phyloP scores from a whole-genome alignment of 2,888 invertebrate genomes.

The Psylliodes chrysocephalus region DNA sequence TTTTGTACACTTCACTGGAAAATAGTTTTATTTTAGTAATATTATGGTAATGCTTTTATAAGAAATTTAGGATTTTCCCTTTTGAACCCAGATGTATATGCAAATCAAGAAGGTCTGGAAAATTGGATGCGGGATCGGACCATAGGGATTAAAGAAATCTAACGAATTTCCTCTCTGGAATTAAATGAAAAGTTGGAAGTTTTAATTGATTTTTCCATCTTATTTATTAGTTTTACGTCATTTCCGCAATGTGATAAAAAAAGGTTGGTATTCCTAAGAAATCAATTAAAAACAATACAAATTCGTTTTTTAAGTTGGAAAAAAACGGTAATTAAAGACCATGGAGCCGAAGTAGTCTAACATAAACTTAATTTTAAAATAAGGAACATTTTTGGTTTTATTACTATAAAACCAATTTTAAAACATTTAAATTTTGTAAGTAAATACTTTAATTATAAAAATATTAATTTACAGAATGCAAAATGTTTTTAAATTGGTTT shows the following conservation, averaged over 20 bases:
- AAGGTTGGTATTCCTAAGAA: too few species aligned
- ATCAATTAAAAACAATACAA: too few species aligned
- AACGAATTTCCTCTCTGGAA: conserved; percentile 6
- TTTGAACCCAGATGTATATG: conserved; percentile 11
- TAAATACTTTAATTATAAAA: too few species aligned
- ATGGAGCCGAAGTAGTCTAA: too few species aligned
- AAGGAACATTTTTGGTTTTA: too few species aligned
- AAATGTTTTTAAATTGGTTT: too few species aligned
- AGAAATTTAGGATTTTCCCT: conserved; percentile 3
- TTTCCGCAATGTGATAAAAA: not conserved
- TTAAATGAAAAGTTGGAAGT: conserved; percentile 12
- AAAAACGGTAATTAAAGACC: too few species aligned
- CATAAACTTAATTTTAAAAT: too few species aligned
- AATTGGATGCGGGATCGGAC: conserved; percentile 16
- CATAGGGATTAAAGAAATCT: conserved; percentile 15
- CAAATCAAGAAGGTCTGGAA: conserved; percentile 5
- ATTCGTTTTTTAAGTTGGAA: too few species aligned
- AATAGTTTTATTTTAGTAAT: conserved; percentile 1
- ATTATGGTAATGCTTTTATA: not conserved
- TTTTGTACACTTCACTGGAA: not conserved
- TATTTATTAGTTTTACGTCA: conserved; percentile 4
- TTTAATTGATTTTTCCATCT: conserved; percentile 13
- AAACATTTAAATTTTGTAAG: too few species aligned
- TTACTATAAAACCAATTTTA: too few species aligned
- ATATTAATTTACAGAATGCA: too few species aligned